Evolutionary conservation across 2,888 invertebrate species (phyloP).

Genomic region (Agonopterix alstromeriana): DNA sequence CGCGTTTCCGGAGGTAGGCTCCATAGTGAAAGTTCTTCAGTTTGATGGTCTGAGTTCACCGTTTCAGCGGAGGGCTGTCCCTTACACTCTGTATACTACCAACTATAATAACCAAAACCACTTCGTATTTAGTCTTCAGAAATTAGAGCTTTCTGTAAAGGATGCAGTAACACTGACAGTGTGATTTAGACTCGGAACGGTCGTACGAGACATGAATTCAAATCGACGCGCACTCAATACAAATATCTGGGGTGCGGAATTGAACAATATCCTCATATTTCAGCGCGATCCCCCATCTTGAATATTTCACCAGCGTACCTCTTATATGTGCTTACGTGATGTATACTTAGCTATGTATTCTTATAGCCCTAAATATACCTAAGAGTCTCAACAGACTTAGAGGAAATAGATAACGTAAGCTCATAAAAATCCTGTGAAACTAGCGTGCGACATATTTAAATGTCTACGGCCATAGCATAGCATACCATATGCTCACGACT

Average conservation of each 20-base stretch:
- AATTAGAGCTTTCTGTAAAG: conserved; percentile 22
- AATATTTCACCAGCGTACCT: conserved; percentile 24
- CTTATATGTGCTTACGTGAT: conserved; percentile 20
- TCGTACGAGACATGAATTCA: conserved; percentile 35
- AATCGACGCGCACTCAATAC: conserved; percentile 34
- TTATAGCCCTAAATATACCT: no score
- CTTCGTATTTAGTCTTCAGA: conserved; percentile 11
- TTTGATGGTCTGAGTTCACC: no score
- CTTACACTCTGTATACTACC: no score
- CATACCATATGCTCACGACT: no score
- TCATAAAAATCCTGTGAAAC: no score
- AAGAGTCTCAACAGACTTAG: no score
- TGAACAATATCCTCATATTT: conserved; percentile 37
- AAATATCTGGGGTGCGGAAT: conserved; percentile 24
- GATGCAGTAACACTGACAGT: conserved; percentile 22
- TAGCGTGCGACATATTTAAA: no score
- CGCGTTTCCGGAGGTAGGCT: no score
- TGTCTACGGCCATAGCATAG: no score
- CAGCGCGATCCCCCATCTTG: conserved; percentile 21
- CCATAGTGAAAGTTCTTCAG: no score
- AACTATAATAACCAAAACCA: not conserved
- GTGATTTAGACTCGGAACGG: conserved; percentile 32
- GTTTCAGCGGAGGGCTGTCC: no score
- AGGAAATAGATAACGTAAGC: conserved; percentile 2
- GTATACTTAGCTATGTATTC: conserved; percentile 11